Conservation (phyloP, 2,888 invertebrate species). For the Limulus polyphemus region DNA sequence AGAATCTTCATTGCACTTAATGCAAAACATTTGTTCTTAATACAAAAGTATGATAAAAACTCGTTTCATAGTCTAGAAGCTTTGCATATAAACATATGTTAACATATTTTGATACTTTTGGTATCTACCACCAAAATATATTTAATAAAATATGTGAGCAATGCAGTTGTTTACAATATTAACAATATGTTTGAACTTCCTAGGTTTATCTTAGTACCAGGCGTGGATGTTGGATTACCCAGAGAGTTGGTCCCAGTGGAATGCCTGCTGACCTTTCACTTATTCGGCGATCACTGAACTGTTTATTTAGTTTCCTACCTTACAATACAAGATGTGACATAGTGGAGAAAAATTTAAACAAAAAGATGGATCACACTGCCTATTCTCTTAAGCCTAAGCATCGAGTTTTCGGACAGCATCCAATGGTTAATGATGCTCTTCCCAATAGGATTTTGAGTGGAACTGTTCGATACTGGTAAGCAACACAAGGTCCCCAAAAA, state of each 20-base stretch:
- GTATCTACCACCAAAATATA: too few species aligned
- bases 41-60: too few species aligned
- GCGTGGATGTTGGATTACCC: constrained; percentile 40
- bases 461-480: constrained; percentile 36
- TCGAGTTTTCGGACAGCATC: constrained; percentile 29
- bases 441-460: constrained; percentile 38
- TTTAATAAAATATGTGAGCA: too few species aligned
- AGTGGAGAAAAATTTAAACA: constrained; percentile 28
- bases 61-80: too few species aligned
- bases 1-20: too few species aligned
- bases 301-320: constrained; percentile 17
- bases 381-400: constrained; percentile 37
- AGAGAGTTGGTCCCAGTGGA: constrained; percentile 38
- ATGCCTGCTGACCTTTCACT: constrained; percentile 33
- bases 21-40: too few species aligned
- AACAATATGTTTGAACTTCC: constrained; percentile 1
- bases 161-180: too few species aligned
- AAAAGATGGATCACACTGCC: constrained; percentile 33
- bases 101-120: too few species aligned
- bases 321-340: constrained; percentile 17
- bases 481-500: constrained; percentile 33
- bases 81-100: too few species aligned
- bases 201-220: constrained; percentile 39
- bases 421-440: constrained; percentile 38
- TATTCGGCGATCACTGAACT: constrained; percentile 17